Conservation (phyloP, 2,888 invertebrate genomes). For the Athrips mouffetella region DNA sequence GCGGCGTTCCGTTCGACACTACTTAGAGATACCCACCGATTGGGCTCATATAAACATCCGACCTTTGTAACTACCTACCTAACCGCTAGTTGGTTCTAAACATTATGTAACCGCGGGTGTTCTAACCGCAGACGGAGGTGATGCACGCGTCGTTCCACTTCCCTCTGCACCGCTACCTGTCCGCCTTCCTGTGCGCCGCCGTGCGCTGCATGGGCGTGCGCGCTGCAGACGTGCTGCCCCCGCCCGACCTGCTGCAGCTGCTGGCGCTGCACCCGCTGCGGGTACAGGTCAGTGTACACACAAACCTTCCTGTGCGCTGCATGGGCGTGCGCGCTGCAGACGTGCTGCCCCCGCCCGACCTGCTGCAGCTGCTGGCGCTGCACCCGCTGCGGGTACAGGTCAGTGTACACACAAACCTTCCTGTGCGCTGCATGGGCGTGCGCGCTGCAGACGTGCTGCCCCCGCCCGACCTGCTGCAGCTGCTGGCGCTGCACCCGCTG, state of each 20-base stretch:
- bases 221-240: conserved; percentile 88
- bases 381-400: conserved; percentile 97
- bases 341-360: conserved; percentile 87
- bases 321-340: conserved; percentile 87
- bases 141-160: conserved; percentile 97
- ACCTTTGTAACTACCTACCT: not conserved
- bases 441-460: conserved; percentile 89
- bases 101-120: not conserved
- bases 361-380: conserved; percentile 89
- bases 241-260: conserved; percentile 86
- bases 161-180: conserved; percentile 95
- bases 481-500: conserved; percentile 94
- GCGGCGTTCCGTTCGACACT: no score
- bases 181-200: conserved; percentile 83
- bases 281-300: conserved; percentile 87
- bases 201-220: conserved; percentile 87
- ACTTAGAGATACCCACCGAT: no score
- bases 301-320: conserved; percentile 83
- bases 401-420: conserved; percentile 57
- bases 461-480: conserved; percentile 85
- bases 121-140: conserved; percentile 80
- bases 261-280: conserved; percentile 94
- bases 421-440: conserved; percentile 88
- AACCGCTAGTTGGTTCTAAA: not conserved
- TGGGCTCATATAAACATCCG: no score